These are phyloP conservation scores for Harlomillsia oculata DNA, from an alignment of 1,140 invertebrate species.

Conservation along the genomic window DNA sequence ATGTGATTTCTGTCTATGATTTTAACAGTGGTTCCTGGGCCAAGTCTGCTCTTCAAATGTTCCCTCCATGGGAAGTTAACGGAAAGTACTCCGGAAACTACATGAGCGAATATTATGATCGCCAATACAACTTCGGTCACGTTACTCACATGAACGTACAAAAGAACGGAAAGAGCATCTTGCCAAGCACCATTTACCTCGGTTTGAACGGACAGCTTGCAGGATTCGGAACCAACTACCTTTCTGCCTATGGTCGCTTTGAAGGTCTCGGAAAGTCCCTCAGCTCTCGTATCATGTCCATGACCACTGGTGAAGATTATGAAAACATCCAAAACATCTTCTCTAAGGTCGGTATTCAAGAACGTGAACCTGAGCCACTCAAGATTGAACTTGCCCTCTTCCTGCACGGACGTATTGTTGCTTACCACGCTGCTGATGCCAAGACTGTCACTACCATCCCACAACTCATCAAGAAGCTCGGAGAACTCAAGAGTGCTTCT, in stretches of 20 bases:
- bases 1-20: background rate
- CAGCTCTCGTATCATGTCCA: slow-evolving; percentile 23
- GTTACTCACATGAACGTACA: slow-evolving; percentile 27
- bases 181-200: slow-evolving; percentile 25
- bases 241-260: slow-evolving; percentile 30
- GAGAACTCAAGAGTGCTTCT: slow-evolving; percentile 20
- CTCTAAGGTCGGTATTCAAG: slow-evolving; percentile 31
- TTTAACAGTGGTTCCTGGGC: slow-evolving; percentile 21
- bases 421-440: slow-evolving; percentile 32
- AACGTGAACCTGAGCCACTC: slow-evolving; percentile 23
- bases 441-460: slow-evolving; percentile 29
- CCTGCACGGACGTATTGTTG: slow-evolving; percentile 27
- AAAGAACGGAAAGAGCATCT: slow-evolving; percentile 24
- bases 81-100: slow-evolving; percentile 29
- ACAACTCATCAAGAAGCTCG: slow-evolving; percentile 29
- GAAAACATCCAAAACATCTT: slow-evolving; percentile 23
- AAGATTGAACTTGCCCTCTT: slow-evolving; percentile 29
- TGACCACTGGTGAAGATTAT: slow-evolving; percentile 28
- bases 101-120: slow-evolving; percentile 31
- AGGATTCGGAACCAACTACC: slow-evolving; percentile 29
- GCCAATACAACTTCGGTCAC: slow-evolving; percentile 33
- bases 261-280: slow-evolving; percentile 33
- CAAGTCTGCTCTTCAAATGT: slow-evolving; percentile 18
- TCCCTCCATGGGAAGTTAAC: slow-evolving; percentile 23
- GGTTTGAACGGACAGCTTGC: slow-evolving; percentile 28